Conservation (phyloP, 2,113 vertebrate species). For the Anthoscopus minutus region DNA sequence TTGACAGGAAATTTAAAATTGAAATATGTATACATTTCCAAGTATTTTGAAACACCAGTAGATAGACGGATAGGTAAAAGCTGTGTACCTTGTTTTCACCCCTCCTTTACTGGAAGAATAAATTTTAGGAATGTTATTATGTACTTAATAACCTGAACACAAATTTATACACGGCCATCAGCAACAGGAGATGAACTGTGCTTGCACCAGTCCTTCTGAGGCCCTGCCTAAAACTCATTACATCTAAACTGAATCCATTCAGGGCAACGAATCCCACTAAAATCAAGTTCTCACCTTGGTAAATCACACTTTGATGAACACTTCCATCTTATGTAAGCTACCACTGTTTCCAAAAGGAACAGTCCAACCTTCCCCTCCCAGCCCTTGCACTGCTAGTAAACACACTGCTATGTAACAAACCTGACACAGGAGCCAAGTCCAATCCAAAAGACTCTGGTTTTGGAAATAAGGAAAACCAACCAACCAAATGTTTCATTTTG, state of each 20-base stretch:
- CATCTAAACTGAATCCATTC: background rate
- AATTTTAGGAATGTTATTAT: background rate
- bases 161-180: background rate
- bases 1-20: background rate
- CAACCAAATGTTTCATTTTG: background rate
- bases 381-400: background rate
- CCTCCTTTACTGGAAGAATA: background rate
- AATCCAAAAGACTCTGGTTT: background rate
- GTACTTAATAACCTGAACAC: background rate
- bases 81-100: background rate
- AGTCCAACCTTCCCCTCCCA: background rate
- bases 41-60: background rate
- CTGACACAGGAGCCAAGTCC: background rate
- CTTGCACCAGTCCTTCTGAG: background rate
- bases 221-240: background rate
- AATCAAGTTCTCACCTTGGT: fast-evolving
- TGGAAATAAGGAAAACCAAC: background rate
- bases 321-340: background rate
- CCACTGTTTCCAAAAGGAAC: background rate
- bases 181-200: background rate
- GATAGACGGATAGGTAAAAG: background rate
- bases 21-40: background rate
- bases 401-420: background rate
- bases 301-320: background rate
- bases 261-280: background rate